Percentiles rank a stretch among this genome's conserved stretches.
Evolutionary conservation across 2,888 invertebrate species (phyloP).

Genomic region (Parthenolecanium corni): DNA sequence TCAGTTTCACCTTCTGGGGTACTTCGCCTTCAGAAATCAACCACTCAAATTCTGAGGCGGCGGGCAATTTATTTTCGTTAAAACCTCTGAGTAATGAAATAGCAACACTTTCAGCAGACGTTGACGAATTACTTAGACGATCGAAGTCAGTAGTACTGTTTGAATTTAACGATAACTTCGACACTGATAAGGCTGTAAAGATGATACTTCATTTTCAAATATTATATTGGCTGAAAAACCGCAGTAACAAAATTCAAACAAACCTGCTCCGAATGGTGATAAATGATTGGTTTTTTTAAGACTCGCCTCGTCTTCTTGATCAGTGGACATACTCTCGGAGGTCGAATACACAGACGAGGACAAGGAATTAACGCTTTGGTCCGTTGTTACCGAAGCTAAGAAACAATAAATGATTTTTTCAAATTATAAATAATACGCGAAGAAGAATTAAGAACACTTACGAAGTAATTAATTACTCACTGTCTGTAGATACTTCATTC

Average conservation of each 20-base stretch:
- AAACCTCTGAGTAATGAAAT: constrained; percentile 62
- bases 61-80: constrained; percentile 59
- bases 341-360: constrained; percentile 41
- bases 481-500: background rate
- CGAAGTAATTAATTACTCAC: background rate
- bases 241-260: no score
- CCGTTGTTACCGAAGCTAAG: constrained; percentile 41
- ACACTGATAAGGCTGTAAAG: constrained; percentile 45
- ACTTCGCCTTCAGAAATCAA: constrained; percentile 65
- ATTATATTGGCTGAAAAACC: background rate
- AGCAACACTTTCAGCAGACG: constrained; percentile 66
- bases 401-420: background rate
- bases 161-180: constrained; percentile 46
- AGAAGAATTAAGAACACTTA: background rate
- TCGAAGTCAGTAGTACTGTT: constrained; percentile 43
- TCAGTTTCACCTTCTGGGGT: constrained; percentile 53
- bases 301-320: constrained; percentile 45
- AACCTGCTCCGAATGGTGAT: background rate
- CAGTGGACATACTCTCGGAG: constrained; percentile 43
- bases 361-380: constrained; percentile 44
- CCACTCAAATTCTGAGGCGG: constrained; percentile 68
- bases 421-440: background rate
- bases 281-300: constrained; percentile 37
- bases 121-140: background rate
- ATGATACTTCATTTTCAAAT: background rate